Evolutionary conservation across 1,140 invertebrate species (phyloP).

Genomic region (Conopomorpha cramerella): DNA sequence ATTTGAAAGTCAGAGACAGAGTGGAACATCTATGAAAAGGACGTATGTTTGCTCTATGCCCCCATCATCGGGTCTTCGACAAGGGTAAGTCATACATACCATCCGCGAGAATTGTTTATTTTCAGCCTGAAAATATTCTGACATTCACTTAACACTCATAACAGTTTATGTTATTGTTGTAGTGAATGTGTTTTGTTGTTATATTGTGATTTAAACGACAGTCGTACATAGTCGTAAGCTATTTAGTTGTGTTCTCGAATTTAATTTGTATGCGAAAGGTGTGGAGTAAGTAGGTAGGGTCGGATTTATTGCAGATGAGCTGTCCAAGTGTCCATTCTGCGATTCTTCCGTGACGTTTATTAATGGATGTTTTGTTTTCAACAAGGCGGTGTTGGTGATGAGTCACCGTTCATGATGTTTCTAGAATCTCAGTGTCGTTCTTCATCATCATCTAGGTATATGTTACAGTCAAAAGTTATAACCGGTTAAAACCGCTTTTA

Average conservation of each 20-base stretch:
- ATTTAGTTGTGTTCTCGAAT: not conserved
- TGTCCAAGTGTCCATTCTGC: too few species aligned
- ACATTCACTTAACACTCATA: conserved; percentile 17
- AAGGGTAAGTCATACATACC: conserved; percentile 23
- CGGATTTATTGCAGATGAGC: not conserved
- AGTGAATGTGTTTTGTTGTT: not conserved
- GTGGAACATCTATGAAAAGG: too few species aligned
- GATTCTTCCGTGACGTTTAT: not conserved
- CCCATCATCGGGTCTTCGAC: too few species aligned
- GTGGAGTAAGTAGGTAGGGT: not conserved
- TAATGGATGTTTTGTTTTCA: not conserved
- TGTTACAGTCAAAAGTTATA: too few species aligned
- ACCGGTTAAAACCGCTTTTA: too few species aligned
- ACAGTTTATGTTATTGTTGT: not conserved
- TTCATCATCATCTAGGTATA: too few species aligned
- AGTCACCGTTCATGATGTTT: too few species aligned
- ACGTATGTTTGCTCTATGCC: too few species aligned
- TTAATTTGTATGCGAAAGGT: not conserved
- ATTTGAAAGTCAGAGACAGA: too few species aligned
- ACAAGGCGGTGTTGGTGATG: too few species aligned
- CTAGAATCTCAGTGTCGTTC: too few species aligned
- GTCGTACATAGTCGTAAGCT: not conserved
- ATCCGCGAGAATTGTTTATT: conserved; percentile 46
- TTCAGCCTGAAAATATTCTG: conserved; percentile 41
- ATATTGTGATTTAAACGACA: not conserved